Base-by-base conservation (phyloP, 2,888 invertebrate species). In the Gibbula magus region DNA sequence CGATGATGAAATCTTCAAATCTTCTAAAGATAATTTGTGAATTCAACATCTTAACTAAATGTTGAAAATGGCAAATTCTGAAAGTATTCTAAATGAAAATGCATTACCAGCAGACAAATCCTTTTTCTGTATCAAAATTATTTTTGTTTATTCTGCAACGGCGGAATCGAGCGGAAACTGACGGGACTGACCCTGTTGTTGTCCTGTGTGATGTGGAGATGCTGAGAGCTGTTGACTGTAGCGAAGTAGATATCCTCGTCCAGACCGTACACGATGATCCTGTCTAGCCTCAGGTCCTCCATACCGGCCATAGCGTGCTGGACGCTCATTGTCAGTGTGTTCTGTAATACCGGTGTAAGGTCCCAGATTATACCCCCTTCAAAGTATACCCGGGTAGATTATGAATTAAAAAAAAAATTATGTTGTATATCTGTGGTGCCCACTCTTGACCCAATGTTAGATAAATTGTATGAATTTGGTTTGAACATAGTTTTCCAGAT, bases 181-280 rank as follows among this genome's bases (percentile, higher is more conserved):
- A 4, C 10, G 13, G 1, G 45, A 45, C 10, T 13, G 1, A 45
- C 45, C 45, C 13, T 45, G 45, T 45, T 45, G 4, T 8, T 61
- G 16, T 61, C 29, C 61, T 61, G 61, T 25, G 29, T 29, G 29
- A 61, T 16, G 61, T 29, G 13, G 8, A 22, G 22, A n/a, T 61
- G 29, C 25, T 16, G 35, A 20, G 70, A 13, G 70, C 7, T 35
- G 45, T 73, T 73, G 35, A 73, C 39, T 16, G 70, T 76, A 1
- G 85, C 82, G 75, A 67, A 32, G 13, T 52, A 79, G 5, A 84
- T 83, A 35, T 77, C 61, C 0, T 35, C 70, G 8, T 29, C 0
- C 39, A 73, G 35, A 18, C 70, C 70, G 18, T n/a, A 73, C 7
- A 73, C 45, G 3, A 35, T 39, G 3, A 73, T 35, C 0, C 18